Evolutionary conservation across 2,888 invertebrate genomes (phyloP).

Genomic region (Nematopogon swammerdamellus): DNA sequence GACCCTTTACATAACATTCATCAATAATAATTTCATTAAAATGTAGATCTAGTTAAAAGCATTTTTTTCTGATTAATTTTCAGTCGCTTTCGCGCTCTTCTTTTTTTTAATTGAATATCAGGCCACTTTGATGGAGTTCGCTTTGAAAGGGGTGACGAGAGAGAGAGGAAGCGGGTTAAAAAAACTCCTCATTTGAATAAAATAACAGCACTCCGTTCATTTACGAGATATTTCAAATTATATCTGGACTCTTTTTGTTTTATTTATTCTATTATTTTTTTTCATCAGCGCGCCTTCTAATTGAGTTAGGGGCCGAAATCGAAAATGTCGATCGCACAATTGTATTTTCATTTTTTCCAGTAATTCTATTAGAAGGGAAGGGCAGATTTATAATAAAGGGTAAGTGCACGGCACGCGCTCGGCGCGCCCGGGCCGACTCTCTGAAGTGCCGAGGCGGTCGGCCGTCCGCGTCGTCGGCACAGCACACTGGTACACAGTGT

Average conservation of each 20-base stretch:
- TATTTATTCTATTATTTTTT: conserved; percentile 51
- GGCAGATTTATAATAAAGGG: background rate
- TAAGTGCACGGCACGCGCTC: background rate
- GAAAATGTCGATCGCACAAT: conserved; percentile 51
- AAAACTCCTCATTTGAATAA: conserved; percentile 58
- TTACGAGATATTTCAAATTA: conserved; percentile 58
- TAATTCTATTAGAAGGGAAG: background rate
- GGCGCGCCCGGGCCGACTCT: too few species aligned
- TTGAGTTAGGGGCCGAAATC: conserved; percentile 55
- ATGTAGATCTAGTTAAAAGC: conserved; percentile 59
- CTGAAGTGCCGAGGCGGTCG: too few species aligned
- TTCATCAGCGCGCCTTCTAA: conserved; percentile 53
- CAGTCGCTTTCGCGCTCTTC: conserved; percentile 49
- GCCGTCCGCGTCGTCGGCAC: too few species aligned
- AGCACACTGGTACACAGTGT: too few species aligned
- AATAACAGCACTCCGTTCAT: conserved; percentile 58
- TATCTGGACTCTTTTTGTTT: conserved; percentile 53
- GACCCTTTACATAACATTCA: conserved; percentile 44
- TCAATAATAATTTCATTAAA: conserved; percentile 59
- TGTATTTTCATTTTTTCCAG: conserved; percentile 52
- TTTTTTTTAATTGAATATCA: conserved; percentile 57
- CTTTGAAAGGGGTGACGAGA: conserved; percentile 37
- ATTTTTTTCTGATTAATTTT: conserved; percentile 58
- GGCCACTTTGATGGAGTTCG: conserved; percentile 55
- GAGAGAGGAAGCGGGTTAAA: conserved; percentile 17